Conservation (phyloP, 1,140 invertebrate species). For the Zaprionus capensis region DNA sequence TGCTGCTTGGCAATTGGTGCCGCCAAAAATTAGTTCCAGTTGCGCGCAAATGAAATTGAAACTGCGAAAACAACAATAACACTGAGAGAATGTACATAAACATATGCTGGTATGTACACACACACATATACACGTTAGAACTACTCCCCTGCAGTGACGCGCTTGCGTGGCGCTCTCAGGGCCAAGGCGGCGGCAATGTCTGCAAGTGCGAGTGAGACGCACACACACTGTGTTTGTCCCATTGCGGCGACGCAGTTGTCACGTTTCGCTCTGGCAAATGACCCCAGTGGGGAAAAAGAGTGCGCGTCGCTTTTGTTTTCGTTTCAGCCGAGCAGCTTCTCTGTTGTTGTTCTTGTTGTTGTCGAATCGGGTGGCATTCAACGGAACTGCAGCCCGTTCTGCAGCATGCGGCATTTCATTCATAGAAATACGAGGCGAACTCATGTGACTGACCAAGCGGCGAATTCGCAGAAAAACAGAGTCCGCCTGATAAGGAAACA, state of each 20-base stretch:
- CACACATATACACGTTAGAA: not conserved
- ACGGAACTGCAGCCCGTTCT: constrained; percentile 21
- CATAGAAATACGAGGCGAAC: constrained; percentile 41
- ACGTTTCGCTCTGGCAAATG: constrained; percentile 50
- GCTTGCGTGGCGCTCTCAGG: constrained; percentile 34
- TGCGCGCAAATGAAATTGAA: constrained; percentile 53
- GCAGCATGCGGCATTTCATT: constrained; percentile 51
- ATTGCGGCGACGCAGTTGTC: constrained; percentile 34
- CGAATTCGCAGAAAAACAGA: constrained; percentile 11
- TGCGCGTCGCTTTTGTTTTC: constrained; percentile 29
- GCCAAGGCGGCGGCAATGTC: constrained; percentile 13
- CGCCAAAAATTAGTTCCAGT: constrained; percentile 55
- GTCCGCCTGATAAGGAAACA: constrained; percentile 36
- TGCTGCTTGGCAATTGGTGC: constrained; percentile 37
- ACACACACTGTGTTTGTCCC: not conserved
- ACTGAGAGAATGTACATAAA: not conserved
- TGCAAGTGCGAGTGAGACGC: constrained; percentile 4
- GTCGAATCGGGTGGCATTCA: constrained; percentile 44
- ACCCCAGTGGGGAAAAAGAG: constrained; percentile 19
- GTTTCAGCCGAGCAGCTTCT: not conserved
- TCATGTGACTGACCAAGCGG: constrained; percentile 31
- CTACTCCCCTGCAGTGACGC: not conserved
- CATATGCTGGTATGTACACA: not conserved
- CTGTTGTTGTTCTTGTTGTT: not conserved
- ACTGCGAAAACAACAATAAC: constrained; percentile 25